Conservation (phyloP, 2,888 invertebrate genomes). For the Oscheius sp. region DNA sequence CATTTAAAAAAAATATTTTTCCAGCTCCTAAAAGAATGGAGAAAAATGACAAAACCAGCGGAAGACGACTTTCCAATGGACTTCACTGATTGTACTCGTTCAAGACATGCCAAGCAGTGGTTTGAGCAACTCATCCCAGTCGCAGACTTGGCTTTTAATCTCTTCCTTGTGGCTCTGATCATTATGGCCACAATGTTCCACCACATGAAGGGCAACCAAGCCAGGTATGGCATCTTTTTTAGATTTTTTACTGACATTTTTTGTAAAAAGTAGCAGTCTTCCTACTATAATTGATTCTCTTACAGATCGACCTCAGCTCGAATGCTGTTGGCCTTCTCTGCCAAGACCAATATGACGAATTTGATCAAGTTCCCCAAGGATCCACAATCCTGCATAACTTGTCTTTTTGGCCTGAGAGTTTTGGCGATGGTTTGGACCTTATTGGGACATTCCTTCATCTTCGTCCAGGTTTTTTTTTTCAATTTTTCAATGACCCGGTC, state of each 20-base stretch:
- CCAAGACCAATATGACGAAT: constrained; percentile 60
- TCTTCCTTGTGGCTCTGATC: constrained; percentile 58
- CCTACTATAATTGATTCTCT: too few species aligned
- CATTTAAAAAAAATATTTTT: constrained; percentile 12
- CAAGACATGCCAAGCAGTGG: constrained; percentile 66
- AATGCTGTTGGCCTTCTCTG: constrained; percentile 65
- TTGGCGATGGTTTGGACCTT: constrained; percentile 69
- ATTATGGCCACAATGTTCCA: constrained; percentile 68
- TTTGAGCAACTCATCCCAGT: constrained; percentile 64
- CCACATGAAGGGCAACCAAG: constrained; percentile 57
- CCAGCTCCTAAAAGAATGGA: constrained; percentile 64
- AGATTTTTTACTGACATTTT: not conserved
- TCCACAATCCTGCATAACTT: constrained; percentile 67
- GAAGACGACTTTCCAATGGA: constrained; percentile 52
- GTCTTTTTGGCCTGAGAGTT: constrained; percentile 67
- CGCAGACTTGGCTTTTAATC: constrained; percentile 65
- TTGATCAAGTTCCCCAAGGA: constrained; percentile 67
- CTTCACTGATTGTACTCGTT: constrained; percentile 65
- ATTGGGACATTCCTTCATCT: constrained; percentile 69
- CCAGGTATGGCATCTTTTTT: constrained; percentile 51
- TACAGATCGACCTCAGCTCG: constrained; percentile 59
- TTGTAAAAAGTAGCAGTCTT: not conserved
- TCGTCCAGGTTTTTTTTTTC: constrained; percentile 53
- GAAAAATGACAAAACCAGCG: constrained; percentile 43
- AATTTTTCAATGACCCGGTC: not conserved